Evolutionary conservation across 2,888 invertebrate species (phyloP).

Genomic region (Spialia ferax): DNA sequence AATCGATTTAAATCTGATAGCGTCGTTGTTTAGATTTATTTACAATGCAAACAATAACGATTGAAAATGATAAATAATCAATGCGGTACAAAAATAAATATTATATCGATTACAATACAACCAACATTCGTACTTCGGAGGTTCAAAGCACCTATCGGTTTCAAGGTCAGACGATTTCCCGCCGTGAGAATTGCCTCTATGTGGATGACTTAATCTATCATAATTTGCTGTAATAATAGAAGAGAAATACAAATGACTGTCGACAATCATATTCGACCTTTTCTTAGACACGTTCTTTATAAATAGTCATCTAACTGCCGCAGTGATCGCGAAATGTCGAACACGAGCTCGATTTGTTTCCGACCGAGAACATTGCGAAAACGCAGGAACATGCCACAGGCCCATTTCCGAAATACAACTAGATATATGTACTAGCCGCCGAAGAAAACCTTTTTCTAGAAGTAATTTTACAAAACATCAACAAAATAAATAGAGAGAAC

Average conservation of each 20-base stretch:
- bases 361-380: conserved; percentile 73
- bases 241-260: conserved; percentile 84
- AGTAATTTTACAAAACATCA: conserved; percentile 29
- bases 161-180: conserved; percentile 80
- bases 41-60: conserved; percentile 32
- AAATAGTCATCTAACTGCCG: conserved; percentile 82
- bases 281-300: conserved; percentile 84
- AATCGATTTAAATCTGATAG: conserved; percentile 71
- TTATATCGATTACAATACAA: conserved; percentile 15
- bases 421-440: conserved; percentile 50
- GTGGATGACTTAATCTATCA: conserved; percentile 81
- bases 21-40: conserved; percentile 42
- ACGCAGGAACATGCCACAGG: conserved; percentile 71
- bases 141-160: conserved; percentile 64
- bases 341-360: conserved; percentile 83
- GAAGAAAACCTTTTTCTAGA: conserved; percentile 54
- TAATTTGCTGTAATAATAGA: conserved; percentile 83
- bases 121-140: conserved; percentile 39
- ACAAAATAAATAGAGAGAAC: too few species aligned
- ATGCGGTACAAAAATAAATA: conserved; percentile 15
- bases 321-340: conserved; percentile 84
- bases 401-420: conserved; percentile 58
- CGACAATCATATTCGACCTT: conserved; percentile 86
- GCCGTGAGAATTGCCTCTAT: conserved; percentile 79
- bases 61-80: conserved; percentile 36